Percentiles rank a stretch among this genome's conserved stretches.
Conservation (phyloP, 2,888 invertebrate genomes). For the Hypercompe scribonia region DNA sequence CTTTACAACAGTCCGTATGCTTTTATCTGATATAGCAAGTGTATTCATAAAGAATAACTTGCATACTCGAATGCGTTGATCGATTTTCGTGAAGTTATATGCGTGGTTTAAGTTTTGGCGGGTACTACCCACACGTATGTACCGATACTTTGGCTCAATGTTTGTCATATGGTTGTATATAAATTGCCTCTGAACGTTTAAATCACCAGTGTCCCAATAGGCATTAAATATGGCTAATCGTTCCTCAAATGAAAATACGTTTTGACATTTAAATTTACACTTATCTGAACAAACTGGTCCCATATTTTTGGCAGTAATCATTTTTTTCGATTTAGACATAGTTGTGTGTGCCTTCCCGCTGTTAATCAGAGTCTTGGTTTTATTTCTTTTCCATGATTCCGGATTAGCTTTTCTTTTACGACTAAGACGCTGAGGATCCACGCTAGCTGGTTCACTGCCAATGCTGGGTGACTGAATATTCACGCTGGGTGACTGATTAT, state of each 20-base stretch:
- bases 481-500: background rate
- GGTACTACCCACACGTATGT: constrained; percentile 1
- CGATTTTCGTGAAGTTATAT: background rate
- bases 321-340: constrained; percentile 1
- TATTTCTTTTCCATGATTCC: constrained; percentile 6
- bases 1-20: constrained; percentile 28
- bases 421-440: background rate
- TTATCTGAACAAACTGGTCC: constrained; percentile 8
- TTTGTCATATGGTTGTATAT: background rate
- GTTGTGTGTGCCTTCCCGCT: constrained; percentile 1
- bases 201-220: constrained; percentile 1
- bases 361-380: background rate
- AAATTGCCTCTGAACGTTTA: background rate
- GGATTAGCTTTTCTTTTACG: constrained; percentile 14
- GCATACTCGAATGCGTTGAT: constrained; percentile 2
- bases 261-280: constrained; percentile 8
- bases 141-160: background rate
- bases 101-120: background rate
- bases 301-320: constrained; percentile 4
- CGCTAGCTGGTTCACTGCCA: background rate
- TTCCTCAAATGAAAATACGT: background rate
- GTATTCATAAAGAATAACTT: constrained; percentile 28
- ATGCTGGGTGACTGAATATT: background rate
- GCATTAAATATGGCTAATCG: background rate
- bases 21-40: constrained; percentile 21